Base-by-base conservation (phyloP, 2,113 vertebrate species). In the Entelurus aequoreus region DNA sequence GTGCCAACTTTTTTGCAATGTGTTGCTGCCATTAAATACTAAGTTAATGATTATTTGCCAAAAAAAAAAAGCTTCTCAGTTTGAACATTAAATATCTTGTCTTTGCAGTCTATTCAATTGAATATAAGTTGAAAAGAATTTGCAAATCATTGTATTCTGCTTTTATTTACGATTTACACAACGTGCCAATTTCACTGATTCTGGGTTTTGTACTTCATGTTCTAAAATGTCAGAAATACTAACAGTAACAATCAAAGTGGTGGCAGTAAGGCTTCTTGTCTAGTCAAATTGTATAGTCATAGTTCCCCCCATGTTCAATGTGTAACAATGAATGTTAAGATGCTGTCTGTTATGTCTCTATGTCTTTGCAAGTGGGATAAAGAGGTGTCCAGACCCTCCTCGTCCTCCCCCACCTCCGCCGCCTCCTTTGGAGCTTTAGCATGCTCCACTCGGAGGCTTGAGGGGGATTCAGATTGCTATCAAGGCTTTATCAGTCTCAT, bases 401-500 rank as follows among this genome's bases (percentile, higher is more conserved):
- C 60, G 51, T 72, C 71, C 55, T 56, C 40, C 65, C 65, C 63
- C 63, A 76, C 54, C 38, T 38, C 63, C 60, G 14, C 72, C 60
- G 54, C 74, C 72, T 61, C 64, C 42, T 91, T 79, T 82, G 86
- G 87, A 89, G 88, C 89, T 90, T 57, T 89, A 86, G 90, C 89
- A 86, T 84, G 89, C 92, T 90, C 90, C 91, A 91, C 88, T 94
- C 90, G 75, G 84, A 90, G 89, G 93, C 94, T 93, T 93, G 80
- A n/a, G 93, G 38, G 93, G 93, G 93, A 95, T 95, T 95, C 93
- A 93, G 93, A 93, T 95, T 94, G 92, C 93, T 95, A 95, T 95
- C 93, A 94, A 91, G 92, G 92, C 90, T 95, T 96, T 96, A 96
- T 96, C 94, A 95, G 93, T 94, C 93, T 94, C 93, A 96, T 96